phyloP scores from a whole-genome alignment of 2,113 vertebrate genomes.

The Gasterosteus aculeatus region DNA sequence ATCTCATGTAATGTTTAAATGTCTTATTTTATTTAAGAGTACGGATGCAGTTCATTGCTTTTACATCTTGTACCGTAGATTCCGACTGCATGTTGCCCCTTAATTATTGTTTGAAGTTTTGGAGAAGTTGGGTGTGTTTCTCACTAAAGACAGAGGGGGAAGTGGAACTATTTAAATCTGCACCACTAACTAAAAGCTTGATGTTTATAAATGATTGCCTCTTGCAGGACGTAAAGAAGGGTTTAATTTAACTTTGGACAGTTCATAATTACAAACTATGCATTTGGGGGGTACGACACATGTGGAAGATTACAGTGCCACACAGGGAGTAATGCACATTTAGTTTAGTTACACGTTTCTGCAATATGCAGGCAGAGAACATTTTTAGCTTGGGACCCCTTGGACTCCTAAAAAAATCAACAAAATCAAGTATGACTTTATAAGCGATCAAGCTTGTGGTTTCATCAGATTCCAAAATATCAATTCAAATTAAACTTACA shows the following conservation, averaged over 20 bases:
- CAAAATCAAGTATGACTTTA: neutral
- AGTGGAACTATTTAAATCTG: constrained; percentile 30
- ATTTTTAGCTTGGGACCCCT: neutral
- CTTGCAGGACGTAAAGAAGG: constrained; percentile 27
- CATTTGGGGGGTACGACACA: constrained; percentile 7
- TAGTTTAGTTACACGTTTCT: neutral
- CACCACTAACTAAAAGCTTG: constrained; percentile 39
- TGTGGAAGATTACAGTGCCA: constrained; percentile 5
- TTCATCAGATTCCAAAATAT: neutral
- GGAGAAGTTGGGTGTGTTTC: constrained; percentile 30
- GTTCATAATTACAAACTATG: constrained; percentile 16
- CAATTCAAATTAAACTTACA: neutral
- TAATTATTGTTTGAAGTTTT: constrained; percentile 35
- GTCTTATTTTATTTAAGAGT: neutral
- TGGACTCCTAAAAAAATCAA: neutral
- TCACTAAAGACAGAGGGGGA: constrained; percentile 20
- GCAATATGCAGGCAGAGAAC: neutral
- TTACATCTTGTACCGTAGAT: neutral
- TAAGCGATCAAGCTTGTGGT: neutral
- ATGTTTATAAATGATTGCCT: constrained; percentile 20
- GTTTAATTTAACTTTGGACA: constrained; percentile 34
- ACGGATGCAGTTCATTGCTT: neutral
- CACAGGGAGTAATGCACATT: neutral
- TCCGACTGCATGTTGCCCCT: constrained; percentile 17
- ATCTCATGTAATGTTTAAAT: constrained; percentile 5